Evolutionary conservation across 1,140 invertebrate genomes (phyloP).

Genomic region (Drosophila ironensis): DNA sequence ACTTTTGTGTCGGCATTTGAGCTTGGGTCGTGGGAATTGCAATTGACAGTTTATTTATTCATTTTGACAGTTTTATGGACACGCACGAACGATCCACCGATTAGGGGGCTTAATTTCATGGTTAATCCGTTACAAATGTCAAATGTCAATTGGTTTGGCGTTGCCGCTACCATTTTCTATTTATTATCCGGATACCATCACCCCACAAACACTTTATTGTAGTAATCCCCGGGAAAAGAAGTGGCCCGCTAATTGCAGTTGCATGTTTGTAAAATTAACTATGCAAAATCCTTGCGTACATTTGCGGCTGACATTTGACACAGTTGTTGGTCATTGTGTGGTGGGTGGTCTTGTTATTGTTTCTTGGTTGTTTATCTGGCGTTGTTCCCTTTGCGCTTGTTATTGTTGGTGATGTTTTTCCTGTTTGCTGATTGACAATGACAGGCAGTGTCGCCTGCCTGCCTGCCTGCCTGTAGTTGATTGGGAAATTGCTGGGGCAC

Average conservation of each 20-base stretch:
- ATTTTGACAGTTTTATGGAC: conserved; percentile 54
- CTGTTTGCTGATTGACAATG: conserved; percentile 37
- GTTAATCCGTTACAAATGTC: conserved; percentile 68
- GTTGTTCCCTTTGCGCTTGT: conserved; percentile 11
- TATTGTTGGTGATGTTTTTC: conserved; percentile 10
- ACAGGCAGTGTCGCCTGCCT: conserved; percentile 4
- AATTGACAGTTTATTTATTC: conserved; percentile 47
- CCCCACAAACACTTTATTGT: background rate
- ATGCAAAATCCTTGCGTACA: conserved; percentile 59
- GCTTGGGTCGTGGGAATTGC: background rate
- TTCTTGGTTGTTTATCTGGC: background rate
- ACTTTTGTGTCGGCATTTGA: background rate
- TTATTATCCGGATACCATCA: background rate
- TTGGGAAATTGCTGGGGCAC: conserved; percentile 6
- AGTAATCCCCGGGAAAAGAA: background rate
- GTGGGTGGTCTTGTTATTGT: background rate
- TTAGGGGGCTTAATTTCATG: conserved; percentile 58
- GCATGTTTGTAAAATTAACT: conserved; percentile 36
- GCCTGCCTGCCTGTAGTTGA: too few species aligned
- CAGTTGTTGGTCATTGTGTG: conserved; percentile 23
- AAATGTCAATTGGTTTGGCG: conserved; percentile 51
- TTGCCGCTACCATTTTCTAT: conserved; percentile 1
- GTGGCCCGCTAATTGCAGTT: conserved; percentile 52
- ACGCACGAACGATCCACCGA: conserved; percentile 48
- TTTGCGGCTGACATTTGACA: conserved; percentile 56